Base-by-base conservation (phyloP, 2,113 vertebrate species). In the Donacobius atricapilla region DNA sequence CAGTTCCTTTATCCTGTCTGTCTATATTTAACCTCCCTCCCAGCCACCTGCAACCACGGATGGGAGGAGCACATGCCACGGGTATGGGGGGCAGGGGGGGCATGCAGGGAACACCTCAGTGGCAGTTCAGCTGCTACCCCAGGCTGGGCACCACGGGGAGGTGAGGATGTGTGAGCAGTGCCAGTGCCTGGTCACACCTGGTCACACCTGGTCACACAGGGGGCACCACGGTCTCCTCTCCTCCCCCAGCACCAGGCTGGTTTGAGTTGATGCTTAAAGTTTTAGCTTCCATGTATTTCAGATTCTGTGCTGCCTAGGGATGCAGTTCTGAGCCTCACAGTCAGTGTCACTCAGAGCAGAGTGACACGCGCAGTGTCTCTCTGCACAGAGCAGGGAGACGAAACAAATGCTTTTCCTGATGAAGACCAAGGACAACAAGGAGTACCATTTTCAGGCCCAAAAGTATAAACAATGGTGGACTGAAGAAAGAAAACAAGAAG, bases 111-210 rank as follows among this genome's bases (percentile, higher is more conserved):
- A 47, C 64, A 23, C 42, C 37, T 37, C 8, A 1, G 3, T 2
- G 50, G 51, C 42, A 73, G 24, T 3, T 35, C 51, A 48, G 51
- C 53, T 40, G 22, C 66, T 73, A 7, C 3, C 4, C 58, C 60
- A 44, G 73, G 21, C 37, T 5, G 8, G 48, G 24, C 73, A 76
- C 12, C 18, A 0, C 6, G 3, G 17, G 17, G 11, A 16, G 8
- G 13, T 8, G 50, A 40, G 53, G 44, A 30, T 0, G 0, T 13
- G 53, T 3, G 4, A 47, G 45, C 51, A 70, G 75, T 16, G 5
- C 20, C 37, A 15, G 0, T 15, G 10, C 9, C 47, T 2, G 2
- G 19, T 12, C 28, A 44, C 5, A 0, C 17, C 40, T 2, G 1
- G 21, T 13, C 20, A 45, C 64, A 47, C n/a, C 31, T 47, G 64